phyloP scores from a whole-genome alignment of 2,113 vertebrate species.

The Anser cygnoides region DNA sequence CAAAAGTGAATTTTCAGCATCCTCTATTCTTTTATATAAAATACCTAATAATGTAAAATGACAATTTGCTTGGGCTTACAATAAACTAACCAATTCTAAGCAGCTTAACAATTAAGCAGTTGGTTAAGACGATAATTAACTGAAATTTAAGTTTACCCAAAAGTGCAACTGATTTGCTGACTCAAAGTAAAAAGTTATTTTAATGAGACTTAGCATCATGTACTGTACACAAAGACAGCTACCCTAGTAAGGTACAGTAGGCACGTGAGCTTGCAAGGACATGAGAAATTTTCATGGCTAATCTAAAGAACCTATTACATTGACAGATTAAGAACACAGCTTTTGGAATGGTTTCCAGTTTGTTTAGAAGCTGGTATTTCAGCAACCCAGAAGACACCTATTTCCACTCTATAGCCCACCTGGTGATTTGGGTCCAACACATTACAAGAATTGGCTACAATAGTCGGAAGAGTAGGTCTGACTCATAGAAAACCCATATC shows the following conservation, averaged over 20 bases:
- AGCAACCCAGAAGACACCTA: background rate
- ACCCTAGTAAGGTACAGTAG: background rate
- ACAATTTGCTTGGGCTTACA: constrained; percentile 5
- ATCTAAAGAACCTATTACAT: background rate
- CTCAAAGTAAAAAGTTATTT: background rate
- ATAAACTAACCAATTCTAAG: constrained; percentile 2
- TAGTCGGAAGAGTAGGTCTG: background rate
- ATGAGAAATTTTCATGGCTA: background rate
- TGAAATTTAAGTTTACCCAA: constrained; percentile 16
- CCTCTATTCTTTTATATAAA: constrained; percentile 4
- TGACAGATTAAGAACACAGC: background rate
- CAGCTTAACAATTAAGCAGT: constrained; percentile 35
- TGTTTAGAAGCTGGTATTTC: background rate
- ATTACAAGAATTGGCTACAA: background rate
- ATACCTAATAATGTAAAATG: background rate
- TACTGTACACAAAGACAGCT: background rate
- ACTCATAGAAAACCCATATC: background rate
- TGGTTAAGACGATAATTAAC: constrained; percentile 17
- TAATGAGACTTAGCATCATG: background rate
- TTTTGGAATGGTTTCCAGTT: background rate
- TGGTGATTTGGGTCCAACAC: background rate
- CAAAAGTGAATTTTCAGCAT: background rate
- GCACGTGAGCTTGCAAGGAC: background rate
- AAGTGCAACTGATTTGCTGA: background rate
- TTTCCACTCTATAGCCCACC: background rate